Base-by-base conservation (phyloP, 2,113 vertebrate genomes). In the Aplodontia rufa region DNA sequence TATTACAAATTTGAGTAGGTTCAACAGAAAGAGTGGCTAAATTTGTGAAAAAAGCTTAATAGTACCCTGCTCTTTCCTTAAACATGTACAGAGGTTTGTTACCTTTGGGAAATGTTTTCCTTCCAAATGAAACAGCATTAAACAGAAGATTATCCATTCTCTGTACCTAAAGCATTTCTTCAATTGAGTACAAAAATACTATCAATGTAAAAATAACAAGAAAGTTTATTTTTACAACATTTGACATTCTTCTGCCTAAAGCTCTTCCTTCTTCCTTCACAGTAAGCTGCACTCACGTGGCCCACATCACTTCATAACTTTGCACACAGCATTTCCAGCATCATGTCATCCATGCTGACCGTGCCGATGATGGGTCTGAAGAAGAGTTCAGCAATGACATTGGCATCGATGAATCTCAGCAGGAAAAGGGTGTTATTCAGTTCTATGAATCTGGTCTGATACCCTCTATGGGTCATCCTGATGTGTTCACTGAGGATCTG, bases 291-390 rank as follows among this genome's bases (percentile, higher is more conserved):
- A 83, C 95, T 97, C 81, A 49, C 80, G 93, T 45, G 90, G 92
- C 87, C 95, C 79, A 95, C 47, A 94, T 0, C 4, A 26, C 72
- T 97, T 98, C 90, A 98, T 97, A 99, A 98, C 97, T 99, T 99
- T 69, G 99, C 99, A 97, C 99, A 99, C 97, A 99, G 99, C 99
- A 99, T 99, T 98, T 99, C 99, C 98, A 99, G 98, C 91, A 99
- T 98, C 98, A 99, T 99, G 96, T 99, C 99, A 98, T 99, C 99
- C 98, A 99, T 99, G 98, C 99, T 99, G 90, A 99, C 99, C 9
- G 98, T 94, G 91, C 99, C 99, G 93, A 99, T 99, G 97, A 99
- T 98, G 53, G 99, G 99, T 95, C 99, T 99, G 98, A 99, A 99
- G 98, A 99, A 99, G 40, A 99, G 99, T 98, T 99, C 99, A 0